Conservation (phyloP, 1,140 invertebrate species). For the Diorhabda elongata region DNA sequence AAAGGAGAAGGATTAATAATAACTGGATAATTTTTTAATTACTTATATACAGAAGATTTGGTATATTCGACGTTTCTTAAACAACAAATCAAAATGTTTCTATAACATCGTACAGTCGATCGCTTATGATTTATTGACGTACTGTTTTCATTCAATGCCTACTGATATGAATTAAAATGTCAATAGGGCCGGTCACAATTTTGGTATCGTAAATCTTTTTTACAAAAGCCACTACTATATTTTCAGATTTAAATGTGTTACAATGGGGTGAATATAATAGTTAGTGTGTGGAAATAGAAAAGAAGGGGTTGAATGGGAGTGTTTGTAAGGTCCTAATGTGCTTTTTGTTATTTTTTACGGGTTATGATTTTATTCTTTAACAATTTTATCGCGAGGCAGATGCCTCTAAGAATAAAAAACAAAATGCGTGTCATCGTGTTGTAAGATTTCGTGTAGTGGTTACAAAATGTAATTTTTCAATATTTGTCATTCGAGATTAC, state of each 20-base stretch:
- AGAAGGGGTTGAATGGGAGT: slow-evolving; percentile 5
- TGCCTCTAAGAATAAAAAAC: slow-evolving; percentile 1
- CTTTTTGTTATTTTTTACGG: slow-evolving; percentile 18
- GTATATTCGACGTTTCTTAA: neutral
- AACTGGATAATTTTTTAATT: no score
- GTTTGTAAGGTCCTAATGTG: slow-evolving; percentile 12
- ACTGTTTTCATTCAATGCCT: slow-evolving; percentile 16
- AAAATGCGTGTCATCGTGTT: neutral
- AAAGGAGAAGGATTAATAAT: no score
- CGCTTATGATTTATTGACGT: slow-evolving; percentile 14
- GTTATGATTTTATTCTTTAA: slow-evolving; percentile 1
- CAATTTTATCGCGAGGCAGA: neutral
- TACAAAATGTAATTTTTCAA: no score
- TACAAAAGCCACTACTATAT: slow-evolving; percentile 14
- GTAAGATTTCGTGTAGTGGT: neutral
- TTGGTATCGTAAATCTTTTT: slow-evolving; percentile 15
- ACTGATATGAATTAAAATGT: slow-evolving; percentile 17
- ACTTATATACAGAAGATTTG: neutral
- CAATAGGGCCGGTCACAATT: slow-evolving; percentile 19
- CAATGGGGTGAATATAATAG: slow-evolving; percentile 17
- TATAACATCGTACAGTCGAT: slow-evolving; percentile 10
- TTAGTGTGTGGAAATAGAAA: slow-evolving; percentile 11
- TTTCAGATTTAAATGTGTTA: slow-evolving; percentile 18
- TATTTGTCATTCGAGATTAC: no score
- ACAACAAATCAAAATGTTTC: slow-evolving; percentile 11